Conservation (phyloP, 2,888 invertebrate genomes). For the Metalampra italica region DNA sequence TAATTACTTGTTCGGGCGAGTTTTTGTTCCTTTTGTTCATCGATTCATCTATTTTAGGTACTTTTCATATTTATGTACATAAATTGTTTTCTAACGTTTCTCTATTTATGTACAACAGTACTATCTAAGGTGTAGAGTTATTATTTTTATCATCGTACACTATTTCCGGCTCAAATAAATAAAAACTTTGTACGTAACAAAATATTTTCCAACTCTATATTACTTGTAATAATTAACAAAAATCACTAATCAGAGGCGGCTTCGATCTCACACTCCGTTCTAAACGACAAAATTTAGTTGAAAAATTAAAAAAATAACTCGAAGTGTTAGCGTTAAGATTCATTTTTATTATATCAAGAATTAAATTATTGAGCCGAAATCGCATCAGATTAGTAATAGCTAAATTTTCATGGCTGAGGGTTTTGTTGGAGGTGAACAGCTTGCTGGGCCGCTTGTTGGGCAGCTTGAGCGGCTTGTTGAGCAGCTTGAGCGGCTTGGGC, state of each 20-base stretch:
- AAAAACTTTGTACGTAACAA: slow-evolving; percentile 27
- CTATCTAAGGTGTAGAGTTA: slow-evolving; percentile 54
- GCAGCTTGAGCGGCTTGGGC: slow-evolving; percentile 39
- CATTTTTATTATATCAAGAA: slow-evolving; percentile 1
- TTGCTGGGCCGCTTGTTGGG: slow-evolving; percentile 67
- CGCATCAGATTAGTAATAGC: slow-evolving; percentile 85
- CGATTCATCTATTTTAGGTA: slow-evolving; percentile 54
- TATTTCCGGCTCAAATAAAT: slow-evolving; percentile 40
- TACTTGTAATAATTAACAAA: slow-evolving; percentile 19
- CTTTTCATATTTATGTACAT: slow-evolving; percentile 56
- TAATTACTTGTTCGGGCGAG: slow-evolving; percentile 74
- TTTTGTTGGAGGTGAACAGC: slow-evolving; percentile 77
- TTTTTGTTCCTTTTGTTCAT: slow-evolving; percentile 72
- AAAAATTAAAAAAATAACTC: slow-evolving; percentile 32
- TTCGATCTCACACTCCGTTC: slow-evolving; percentile 43
- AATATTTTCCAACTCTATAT: slow-evolving; percentile 17
- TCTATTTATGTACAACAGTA: slow-evolving; percentile 65
- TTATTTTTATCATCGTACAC: slow-evolving; percentile 36
- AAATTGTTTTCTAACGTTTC: slow-evolving; percentile 52
- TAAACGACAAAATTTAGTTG: slow-evolving; percentile 30
- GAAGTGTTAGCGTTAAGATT: slow-evolving; percentile 6
- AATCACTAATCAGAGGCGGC: slow-evolving; percentile 73
- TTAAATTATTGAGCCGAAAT: slow-evolving; percentile 49
- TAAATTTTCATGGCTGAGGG: slow-evolving; percentile 87
- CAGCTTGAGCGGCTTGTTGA: slow-evolving; percentile 35